A percentile compares a stretch with the other conserved stretches of the same genome.
Evolutionary conservation across 1,140 invertebrate species (phyloP).

Genomic region (Drosophila ananassae): DNA sequence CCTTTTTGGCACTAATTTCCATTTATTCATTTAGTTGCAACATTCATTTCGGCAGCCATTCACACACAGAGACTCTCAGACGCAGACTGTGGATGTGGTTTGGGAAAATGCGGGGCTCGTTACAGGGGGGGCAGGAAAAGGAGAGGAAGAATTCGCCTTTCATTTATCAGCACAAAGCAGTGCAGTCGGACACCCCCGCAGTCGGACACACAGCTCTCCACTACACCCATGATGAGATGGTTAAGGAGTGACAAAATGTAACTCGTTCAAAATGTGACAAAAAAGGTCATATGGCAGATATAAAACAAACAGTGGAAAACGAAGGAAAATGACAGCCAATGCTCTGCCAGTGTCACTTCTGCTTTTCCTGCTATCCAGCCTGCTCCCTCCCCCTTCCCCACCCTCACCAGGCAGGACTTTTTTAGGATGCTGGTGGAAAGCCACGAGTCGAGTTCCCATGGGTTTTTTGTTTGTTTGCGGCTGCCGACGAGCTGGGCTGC

Average conservation of each 20-base stretch:
- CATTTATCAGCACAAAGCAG: constrained; percentile 64
- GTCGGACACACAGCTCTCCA: neutral
- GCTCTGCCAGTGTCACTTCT: constrained; percentile 45
- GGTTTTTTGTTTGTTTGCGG: constrained; percentile 71
- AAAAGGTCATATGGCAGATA: constrained; percentile 60
- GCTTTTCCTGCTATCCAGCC: neutral
- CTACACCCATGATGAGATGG: constrained; percentile 38
- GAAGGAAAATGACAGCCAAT: constrained; percentile 66
- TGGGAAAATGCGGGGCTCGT: neutral
- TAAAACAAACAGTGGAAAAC: constrained; percentile 69
- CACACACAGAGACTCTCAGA: constrained; percentile 37
- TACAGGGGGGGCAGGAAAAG: neutral
- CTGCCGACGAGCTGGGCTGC: constrained; percentile 23
- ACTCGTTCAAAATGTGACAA: constrained; percentile 55
- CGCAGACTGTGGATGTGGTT: constrained; percentile 26
- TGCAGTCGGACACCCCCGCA: constrained; percentile 25
- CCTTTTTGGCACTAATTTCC: constrained; percentile 70
- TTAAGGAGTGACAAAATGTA: constrained; percentile 61
- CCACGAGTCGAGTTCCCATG: constrained; percentile 76
- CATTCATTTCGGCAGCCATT: constrained; percentile 69
- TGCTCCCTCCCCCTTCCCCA: neutral
- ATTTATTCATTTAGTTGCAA: constrained; percentile 78
- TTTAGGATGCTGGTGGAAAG: constrained; percentile 38
- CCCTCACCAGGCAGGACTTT: neutral
- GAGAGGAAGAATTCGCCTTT: constrained; percentile 9